Conservation (phyloP, 2,113 vertebrate species). For the Macaca nemestrina region DNA sequence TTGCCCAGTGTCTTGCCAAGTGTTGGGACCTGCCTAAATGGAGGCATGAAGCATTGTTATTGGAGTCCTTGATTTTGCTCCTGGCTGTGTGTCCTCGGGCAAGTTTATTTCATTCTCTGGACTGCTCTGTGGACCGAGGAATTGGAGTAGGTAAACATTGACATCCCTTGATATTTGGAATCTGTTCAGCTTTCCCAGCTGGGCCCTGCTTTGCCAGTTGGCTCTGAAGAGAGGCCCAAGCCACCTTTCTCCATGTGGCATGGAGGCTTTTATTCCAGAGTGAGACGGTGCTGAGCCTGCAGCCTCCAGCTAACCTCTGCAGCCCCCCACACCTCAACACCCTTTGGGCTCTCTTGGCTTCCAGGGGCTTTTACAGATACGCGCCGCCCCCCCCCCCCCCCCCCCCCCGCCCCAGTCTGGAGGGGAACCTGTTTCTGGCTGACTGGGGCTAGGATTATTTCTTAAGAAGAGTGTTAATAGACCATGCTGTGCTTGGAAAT, state of each 20-base stretch:
- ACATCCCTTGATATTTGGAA: neutral
- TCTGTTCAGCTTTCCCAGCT: neutral
- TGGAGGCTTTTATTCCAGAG: neutral
- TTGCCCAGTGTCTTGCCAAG: neutral
- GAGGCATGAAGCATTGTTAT: neutral
- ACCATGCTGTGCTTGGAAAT: neutral
- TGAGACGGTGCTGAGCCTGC: neutral
- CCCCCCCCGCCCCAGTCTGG: rapidly evolving
- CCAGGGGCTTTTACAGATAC: neutral
- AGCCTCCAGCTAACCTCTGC: neutral
- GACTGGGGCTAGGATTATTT: neutral
- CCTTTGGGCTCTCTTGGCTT: neutral
- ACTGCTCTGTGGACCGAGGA: neutral
- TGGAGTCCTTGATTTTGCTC: neutral
- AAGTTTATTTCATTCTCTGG: constrained; percentile 54
- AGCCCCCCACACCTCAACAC: neutral
- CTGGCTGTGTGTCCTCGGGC: neutral
- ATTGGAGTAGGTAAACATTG: neutral
- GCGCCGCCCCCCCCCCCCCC: rapidly evolving
- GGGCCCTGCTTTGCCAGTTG: constrained; percentile 5
- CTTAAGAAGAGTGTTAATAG: neutral
- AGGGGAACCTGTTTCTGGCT: neutral
- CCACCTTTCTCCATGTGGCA: neutral
- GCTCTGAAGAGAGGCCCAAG: neutral
- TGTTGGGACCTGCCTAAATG: neutral